A percentile compares a stretch with the other conserved stretches of the same genome.
Evolutionary conservation across 2,797 vertebrate species (phyloP).

Genomic region (Pangasius larnaudii): DNA sequence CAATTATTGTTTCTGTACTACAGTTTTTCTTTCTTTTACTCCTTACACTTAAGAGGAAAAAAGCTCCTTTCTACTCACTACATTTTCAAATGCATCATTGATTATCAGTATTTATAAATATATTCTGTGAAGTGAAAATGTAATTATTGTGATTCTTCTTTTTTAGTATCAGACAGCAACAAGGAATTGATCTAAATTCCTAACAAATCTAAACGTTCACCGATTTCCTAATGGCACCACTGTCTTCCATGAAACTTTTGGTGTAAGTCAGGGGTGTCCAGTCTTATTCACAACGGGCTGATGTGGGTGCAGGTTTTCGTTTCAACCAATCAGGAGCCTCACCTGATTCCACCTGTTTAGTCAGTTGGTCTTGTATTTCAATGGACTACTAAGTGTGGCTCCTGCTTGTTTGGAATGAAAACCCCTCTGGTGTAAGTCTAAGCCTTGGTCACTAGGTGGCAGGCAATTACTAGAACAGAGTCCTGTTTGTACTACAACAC

Average conservation of each 20-base stretch:
- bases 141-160: too few relatives aligned
- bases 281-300: background rate
- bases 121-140: too few relatives aligned
- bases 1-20: too few relatives aligned
- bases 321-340: background rate
- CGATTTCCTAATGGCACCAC: background rate
- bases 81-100: too few relatives aligned
- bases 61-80: too few relatives aligned
- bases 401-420: background rate
- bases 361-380: background rate
- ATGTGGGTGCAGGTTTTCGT: background rate
- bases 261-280: too few relatives aligned
- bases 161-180: too few relatives aligned
- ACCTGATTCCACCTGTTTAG: background rate
- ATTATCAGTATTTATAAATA: too few relatives aligned
- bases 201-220: background rate
- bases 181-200: too few relatives aligned
- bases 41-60: too few relatives aligned
- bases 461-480: background rate
- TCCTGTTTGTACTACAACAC: too few relatives aligned
- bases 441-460: slow-evolving; percentile 1
- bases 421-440: background rate
- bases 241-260: background rate
- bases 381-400: background rate
- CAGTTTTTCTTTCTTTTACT: too few relatives aligned